Percentiles rank a stretch among this genome's conserved stretches.
These are phyloP conservation scores for Siderastrea radians DNA, from an alignment of 92 coral and sea anemone species.

Conservation along the genomic window DNA sequence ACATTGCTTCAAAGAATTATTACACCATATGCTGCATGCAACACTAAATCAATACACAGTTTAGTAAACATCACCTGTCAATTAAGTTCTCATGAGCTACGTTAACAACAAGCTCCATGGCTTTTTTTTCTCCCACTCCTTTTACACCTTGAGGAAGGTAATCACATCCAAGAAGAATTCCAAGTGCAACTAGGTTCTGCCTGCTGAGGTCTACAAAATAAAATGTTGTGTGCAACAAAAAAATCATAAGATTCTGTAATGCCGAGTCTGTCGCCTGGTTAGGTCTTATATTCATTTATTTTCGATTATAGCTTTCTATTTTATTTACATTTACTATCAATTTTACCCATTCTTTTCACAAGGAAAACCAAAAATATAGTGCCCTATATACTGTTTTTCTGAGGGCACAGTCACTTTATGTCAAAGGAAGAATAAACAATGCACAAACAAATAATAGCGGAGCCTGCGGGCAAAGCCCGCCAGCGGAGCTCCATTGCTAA, in stretches of 20 bases:
- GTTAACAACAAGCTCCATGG: slow-evolving; percentile 58
- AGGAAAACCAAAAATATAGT: too few species aligned
- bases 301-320: too few species aligned
- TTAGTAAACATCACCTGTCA: slow-evolving; percentile 63
- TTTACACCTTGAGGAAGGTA: slow-evolving; percentile 96
- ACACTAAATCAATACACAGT: neutral
- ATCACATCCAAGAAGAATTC: slow-evolving; percentile 95
- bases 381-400: too few species aligned
- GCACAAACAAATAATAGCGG: too few species aligned
- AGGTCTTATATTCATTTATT: too few species aligned
- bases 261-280: too few species aligned
- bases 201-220: slow-evolving; percentile 70
- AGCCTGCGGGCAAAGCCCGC: too few species aligned
- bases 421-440: too few species aligned
- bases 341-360: too few species aligned
- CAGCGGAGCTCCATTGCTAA: too few species aligned
- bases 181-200: slow-evolving; percentile 85
- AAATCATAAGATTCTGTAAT: neutral
- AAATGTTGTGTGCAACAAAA: neutral
- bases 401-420: too few species aligned
- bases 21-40: neutral
- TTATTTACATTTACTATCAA: too few species aligned
- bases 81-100: slow-evolving; percentile 75
- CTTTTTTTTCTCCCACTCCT: slow-evolving; percentile 92
- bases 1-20: neutral